These are phyloP conservation scores for Drosophila emarginata DNA, from an alignment of 2,888 invertebrate genomes.

Conservation along the genomic window DNA sequence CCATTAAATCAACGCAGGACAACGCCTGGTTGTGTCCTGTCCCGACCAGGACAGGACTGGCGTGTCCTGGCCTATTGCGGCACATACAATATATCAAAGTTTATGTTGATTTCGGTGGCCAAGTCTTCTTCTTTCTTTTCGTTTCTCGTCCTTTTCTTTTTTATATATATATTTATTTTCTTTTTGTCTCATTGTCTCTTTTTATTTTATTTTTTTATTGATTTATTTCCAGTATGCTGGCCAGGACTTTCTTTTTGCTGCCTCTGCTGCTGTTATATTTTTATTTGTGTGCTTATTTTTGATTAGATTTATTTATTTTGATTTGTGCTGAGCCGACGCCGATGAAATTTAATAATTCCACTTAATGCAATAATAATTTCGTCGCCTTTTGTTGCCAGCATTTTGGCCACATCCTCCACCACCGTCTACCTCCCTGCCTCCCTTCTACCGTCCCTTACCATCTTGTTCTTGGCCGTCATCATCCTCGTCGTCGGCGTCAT, in stretches of 20 bases:
- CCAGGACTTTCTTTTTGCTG: constrained; percentile 21
- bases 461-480: background rate
- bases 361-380: constrained; percentile 78
- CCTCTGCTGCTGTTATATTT: constrained; percentile 22
- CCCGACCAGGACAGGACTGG: constrained; percentile 20
- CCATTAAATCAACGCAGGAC: constrained; percentile 76
- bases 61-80: constrained; percentile 47
- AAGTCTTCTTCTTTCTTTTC: constrained; percentile 47
- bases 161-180: constrained; percentile 4
- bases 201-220: constrained; percentile 54
- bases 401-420: background rate
- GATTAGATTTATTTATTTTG: constrained; percentile 78
- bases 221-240: constrained; percentile 57
- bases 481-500: constrained; percentile 33
- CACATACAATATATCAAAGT: constrained; percentile 74
- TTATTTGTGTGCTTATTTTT: constrained; percentile 77
- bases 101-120: constrained; percentile 77
- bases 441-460: background rate
- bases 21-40: constrained; percentile 49
- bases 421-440: background rate
- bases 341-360: constrained; percentile 78
- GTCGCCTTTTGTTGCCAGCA: constrained; percentile 68
- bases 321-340: constrained; percentile 67
- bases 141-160: background rate
- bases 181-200: constrained; percentile 70